phyloP scores from a whole-genome alignment of 2,797 vertebrate species.

The Craterocephalus amniculus region DNA sequence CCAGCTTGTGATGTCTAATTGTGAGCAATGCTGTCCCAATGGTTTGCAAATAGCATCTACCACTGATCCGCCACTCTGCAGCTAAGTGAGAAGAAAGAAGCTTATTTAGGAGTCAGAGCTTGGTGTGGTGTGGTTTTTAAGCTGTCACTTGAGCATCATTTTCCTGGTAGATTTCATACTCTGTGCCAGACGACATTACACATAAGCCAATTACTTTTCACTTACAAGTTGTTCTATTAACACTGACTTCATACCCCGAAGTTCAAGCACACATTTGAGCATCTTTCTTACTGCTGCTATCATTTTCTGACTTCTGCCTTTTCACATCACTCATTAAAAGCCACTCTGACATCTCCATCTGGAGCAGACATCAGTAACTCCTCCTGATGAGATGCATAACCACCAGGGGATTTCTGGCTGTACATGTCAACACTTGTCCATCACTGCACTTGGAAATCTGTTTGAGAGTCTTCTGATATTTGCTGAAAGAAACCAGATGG shows the following conservation, averaged over 20 bases:
- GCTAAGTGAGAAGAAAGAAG: too few relatives aligned
- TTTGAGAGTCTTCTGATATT: slow-evolving; percentile 23
- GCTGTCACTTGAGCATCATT: too few relatives aligned
- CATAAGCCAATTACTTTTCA: too few relatives aligned
- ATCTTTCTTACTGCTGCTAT: not conserved
- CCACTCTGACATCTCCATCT: slow-evolving; percentile 14
- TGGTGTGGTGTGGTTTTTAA: too few relatives aligned
- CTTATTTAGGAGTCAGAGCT: too few relatives aligned
- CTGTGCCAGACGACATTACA: too few relatives aligned
- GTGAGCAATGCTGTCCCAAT: too few relatives aligned
- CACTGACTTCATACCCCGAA: not conserved
- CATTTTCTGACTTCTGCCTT: not conserved
- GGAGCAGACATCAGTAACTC: slow-evolving; percentile 32
- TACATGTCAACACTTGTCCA: slow-evolving; percentile 38
- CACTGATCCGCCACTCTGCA: too few relatives aligned
- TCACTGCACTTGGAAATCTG: slow-evolving; percentile 41
- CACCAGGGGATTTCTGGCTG: slow-evolving; percentile 24
- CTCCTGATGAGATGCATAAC: slow-evolving; percentile 29
- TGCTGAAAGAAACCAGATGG: slow-evolving; percentile 66
- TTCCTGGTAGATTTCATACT: too few relatives aligned
- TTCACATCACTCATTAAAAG: slow-evolving; percentile 12
- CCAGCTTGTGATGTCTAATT: too few relatives aligned
- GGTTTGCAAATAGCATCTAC: too few relatives aligned
- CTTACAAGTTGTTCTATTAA: not conserved
- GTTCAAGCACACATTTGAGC: not conserved